Evolutionary conservation across 2,113 vertebrate genomes (phyloP), one percentile per base, ranked within the genome.

Genomic region (Plestiodon gilberti): DNA sequence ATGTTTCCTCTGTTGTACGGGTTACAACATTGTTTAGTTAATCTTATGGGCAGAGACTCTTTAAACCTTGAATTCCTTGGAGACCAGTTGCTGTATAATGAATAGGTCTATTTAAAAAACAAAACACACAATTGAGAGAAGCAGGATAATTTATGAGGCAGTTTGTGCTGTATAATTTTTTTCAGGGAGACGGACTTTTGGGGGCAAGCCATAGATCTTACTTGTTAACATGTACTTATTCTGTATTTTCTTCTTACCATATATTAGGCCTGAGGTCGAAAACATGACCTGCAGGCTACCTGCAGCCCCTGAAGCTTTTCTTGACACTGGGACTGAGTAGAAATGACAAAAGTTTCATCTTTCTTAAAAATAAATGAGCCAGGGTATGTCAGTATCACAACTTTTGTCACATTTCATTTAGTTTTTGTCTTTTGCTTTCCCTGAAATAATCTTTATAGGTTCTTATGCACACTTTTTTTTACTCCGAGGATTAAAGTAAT

Each of bases 51-150:
- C 40, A 70, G 52, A 59, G 80, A 86, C 83, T 71, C 43, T 38
- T 84, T 40, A 20, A 14, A 1, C 35, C 33, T 4, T 43, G 3
- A 64, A 83, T 65, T 80, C 70, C 82, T 55, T 81, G 35, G 61
- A 81, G 81, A 81, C 0, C 0, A 73, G 43, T 73, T 81, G 69
- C 84, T 65, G 8, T 35, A 73, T 70, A 17, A 79, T 81, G 89
- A 89, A 82, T 23, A 88, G 55, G 43, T 13, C 59, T 78, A 74
- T 89, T 94, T 80, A 88, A 90, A 91, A 78, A 20, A 91, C 84
- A 61, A n/a, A 1, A 15, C 20, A 40, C 10, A 11, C 59, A 85
- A 73, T 87, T 89, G 81, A 78, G 62, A 43, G 17, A 69, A 86
- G 70, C 13, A 81, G 70, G 40, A 74, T 92, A 81, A 85, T 38